Conservation (phyloP, 2,888 invertebrate genomes). For the Xanthia togata region DNA sequence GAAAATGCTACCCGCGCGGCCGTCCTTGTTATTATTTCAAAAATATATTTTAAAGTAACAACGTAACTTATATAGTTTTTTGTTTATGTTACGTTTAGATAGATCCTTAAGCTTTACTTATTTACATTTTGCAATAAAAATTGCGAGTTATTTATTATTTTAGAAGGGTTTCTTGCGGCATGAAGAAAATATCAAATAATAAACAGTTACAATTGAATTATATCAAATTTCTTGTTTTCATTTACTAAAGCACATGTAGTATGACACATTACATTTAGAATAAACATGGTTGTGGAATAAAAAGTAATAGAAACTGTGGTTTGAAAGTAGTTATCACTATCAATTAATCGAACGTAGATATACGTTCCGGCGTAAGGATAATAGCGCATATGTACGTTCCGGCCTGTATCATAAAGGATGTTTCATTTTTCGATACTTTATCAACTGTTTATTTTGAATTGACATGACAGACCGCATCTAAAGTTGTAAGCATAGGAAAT, state of each 20-base stretch:
- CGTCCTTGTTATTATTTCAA: neutral
- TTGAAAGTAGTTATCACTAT: slow-evolving; percentile 15
- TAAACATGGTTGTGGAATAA: slow-evolving; percentile 2
- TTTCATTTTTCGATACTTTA: slow-evolving; percentile 1
- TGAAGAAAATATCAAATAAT: slow-evolving; percentile 14
- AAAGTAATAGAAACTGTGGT: slow-evolving; percentile 2
- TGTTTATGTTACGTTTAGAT: neutral
- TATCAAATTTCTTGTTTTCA: neutral
- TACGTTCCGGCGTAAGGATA: too few relatives aligned
- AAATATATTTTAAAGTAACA: slow-evolving; percentile 10
- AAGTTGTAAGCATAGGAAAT: slow-evolving; percentile 8
- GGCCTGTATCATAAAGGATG: neutral
- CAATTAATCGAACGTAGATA: slow-evolving; percentile 15
- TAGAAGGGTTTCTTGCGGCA: neutral
- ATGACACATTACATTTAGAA: neutral
- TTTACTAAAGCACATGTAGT: slow-evolving; percentile 1
- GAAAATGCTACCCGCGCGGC: neutral
- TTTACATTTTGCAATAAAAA: neutral
- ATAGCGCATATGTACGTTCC: too few relatives aligned
- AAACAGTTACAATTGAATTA: slow-evolving; percentile 8
- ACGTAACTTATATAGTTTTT: neutral
- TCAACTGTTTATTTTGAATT: slow-evolving; percentile 3
- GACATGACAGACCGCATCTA: neutral
- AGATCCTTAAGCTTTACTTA: neutral
- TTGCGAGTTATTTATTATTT: slow-evolving; percentile 1